Evolutionary conservation across 2,113 vertebrate species (phyloP).

Genomic region (Megaptera novaeangliae): DNA sequence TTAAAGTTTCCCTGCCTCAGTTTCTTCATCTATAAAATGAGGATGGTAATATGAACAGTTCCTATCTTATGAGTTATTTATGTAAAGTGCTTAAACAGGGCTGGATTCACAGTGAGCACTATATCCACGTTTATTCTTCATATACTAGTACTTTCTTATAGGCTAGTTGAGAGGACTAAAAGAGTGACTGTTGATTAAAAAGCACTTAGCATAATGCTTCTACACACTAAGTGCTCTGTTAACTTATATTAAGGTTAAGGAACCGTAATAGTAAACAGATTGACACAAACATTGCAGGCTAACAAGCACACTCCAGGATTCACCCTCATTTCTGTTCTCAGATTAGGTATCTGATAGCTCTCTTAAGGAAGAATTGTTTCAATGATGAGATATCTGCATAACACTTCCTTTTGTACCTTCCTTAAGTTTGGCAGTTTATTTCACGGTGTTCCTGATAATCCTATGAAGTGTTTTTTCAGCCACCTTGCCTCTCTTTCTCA

Average conservation of each 20-base stretch:
- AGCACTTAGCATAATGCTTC: not conserved
- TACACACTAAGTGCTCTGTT: not conserved
- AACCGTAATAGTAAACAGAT: not conserved
- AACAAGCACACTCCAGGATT: not conserved
- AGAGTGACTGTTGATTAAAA: not conserved
- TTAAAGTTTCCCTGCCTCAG: not conserved
- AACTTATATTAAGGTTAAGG: not conserved
- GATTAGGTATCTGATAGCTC: not conserved
- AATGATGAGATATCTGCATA: not conserved
- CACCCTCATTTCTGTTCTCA: not conserved
- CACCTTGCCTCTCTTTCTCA: not conserved
- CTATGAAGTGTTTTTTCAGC: not conserved
- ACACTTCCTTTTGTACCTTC: not conserved
- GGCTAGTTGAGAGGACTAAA: not conserved
- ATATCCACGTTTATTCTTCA: not conserved
- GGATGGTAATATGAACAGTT: not conserved
- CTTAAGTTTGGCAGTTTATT: not conserved
- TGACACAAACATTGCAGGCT: not conserved
- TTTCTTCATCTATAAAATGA: not conserved
- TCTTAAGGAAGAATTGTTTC: not conserved
- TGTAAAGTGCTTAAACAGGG: not conserved
- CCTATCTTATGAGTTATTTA: not conserved
- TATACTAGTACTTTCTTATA: not conserved
- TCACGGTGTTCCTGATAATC: not conserved
- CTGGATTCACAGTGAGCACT: not conserved